A percentile compares a stretch with the other conserved stretches of the same genome.
These are phyloP conservation scores for Neodiprion fabricii DNA, from an alignment of 1,140 invertebrate species.

Conservation along the genomic window DNA sequence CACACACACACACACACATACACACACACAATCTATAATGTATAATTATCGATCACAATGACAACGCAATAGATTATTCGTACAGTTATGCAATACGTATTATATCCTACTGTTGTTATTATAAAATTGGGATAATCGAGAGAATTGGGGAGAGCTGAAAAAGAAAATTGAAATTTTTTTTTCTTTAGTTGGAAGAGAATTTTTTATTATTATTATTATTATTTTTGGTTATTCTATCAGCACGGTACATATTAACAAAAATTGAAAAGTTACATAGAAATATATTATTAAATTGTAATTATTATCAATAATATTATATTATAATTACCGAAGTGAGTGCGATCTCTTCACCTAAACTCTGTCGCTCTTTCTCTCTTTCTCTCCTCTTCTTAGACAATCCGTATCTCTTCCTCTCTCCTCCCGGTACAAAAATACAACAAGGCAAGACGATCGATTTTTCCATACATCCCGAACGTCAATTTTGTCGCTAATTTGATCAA, in stretches of 20 bases:
- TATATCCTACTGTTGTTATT: no score
- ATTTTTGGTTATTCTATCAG: not conserved
- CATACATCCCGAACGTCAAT: no score
- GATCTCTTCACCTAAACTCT: constrained; percentile 26
- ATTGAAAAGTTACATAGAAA: not conserved
- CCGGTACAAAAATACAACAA: no score
- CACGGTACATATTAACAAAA: not conserved
- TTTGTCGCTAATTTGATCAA: not conserved
- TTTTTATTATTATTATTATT: no score
- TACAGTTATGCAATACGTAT: no score
- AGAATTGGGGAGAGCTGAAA: not conserved
- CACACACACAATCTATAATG: no score
- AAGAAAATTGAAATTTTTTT: not conserved
- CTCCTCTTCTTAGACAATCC: constrained; percentile 14
- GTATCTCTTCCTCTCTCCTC: not conserved
- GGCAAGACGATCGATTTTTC: no score
- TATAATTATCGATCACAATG: no score
- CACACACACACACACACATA: no score
- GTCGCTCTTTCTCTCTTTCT: constrained; percentile 16
- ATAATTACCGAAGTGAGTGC: not conserved
- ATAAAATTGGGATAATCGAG: no score
- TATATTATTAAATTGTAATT: constrained; percentile 1
- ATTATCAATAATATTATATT: not conserved
- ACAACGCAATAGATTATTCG: no score
- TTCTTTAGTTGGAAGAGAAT: no score